These are phyloP conservation scores for Acropternis orthonyx DNA, from an alignment of 2,797 vertebrate genomes.

Conservation along the genomic window DNA sequence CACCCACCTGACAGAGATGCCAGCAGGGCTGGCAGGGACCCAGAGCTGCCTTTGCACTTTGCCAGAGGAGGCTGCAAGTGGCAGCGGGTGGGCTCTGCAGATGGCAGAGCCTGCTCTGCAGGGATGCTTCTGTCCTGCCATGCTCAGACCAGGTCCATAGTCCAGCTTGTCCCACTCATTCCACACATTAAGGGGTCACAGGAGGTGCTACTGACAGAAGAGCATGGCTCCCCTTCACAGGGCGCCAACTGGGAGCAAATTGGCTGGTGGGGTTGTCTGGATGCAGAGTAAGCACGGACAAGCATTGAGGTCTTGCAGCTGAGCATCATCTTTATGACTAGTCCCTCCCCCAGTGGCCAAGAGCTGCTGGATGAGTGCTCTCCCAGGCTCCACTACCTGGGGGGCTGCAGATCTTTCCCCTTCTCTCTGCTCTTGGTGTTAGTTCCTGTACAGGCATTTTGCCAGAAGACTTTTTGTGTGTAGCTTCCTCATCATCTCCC, in stretches of 20 bases:
- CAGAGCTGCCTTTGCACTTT: neutral
- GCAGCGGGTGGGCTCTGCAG: neutral
- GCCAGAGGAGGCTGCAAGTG: neutral
- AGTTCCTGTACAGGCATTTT: neutral
- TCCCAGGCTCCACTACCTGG: rapidly evolving
- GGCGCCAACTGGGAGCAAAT: neutral
- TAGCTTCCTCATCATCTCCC: neutral
- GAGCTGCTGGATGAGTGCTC: neutral
- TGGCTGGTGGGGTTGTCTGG: neutral
- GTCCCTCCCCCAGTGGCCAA: neutral
- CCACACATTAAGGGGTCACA: neutral
- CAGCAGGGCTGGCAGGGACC: neutral
- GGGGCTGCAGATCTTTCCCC: neutral
- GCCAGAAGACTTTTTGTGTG: neutral
- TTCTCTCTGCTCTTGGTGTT: neutral
- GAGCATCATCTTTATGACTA: neutral
- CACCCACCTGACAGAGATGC: neutral
- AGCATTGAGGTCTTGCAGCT: neutral
- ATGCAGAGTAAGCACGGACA: neutral
- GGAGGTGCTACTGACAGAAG: neutral
- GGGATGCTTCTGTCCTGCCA: neutral
- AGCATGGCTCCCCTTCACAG: neutral
- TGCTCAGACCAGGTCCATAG: neutral
- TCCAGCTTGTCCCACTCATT: neutral
- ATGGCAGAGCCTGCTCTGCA: neutral